Evolutionary conservation across 2,113 vertebrate species (phyloP).

Genomic region (Dasyurus viverrinus): DNA sequence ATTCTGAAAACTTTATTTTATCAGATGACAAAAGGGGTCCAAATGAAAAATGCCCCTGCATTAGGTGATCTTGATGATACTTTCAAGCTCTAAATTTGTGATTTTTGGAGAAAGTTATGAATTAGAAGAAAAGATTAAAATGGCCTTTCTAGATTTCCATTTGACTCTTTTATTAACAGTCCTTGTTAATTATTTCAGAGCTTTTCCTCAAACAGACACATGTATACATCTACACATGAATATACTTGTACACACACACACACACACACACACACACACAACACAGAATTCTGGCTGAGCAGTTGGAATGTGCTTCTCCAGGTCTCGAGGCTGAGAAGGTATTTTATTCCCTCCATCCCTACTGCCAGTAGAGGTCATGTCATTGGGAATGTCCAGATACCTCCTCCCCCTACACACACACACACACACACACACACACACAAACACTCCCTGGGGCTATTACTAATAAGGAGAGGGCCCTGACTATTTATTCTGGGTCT

Average conservation of each 20-base stretch:
- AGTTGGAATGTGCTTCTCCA: not conserved
- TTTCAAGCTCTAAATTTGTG: not conserved
- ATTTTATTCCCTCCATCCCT: not conserved
- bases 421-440: not conserved
- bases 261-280: not conserved
- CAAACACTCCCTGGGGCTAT: not conserved
- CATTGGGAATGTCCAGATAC: not conserved
- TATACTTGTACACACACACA: not conserved
- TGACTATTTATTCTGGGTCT: accelerated
- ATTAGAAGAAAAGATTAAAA: not conserved
- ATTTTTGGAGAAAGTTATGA: not conserved
- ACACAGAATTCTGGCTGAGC: not conserved
- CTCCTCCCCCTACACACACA: not conserved
- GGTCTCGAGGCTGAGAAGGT: too few species aligned
- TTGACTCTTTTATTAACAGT: too few species aligned
- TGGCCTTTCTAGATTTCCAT: not conserved
- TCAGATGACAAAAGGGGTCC: too few species aligned
- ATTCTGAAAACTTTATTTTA: too few species aligned
- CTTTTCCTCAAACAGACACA: not conserved
- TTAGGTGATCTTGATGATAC: not conserved
- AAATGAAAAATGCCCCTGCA: too few species aligned
- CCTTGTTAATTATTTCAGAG: not conserved
- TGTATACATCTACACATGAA: not conserved
- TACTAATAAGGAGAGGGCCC: not conserved
- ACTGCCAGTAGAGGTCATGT: not conserved